A percentile compares a stretch with the other conserved stretches of the same genome.
These are phyloP conservation scores for Boleophthalmus pectinirostris DNA, from an alignment of 2,113 vertebrate species.

Conservation along the genomic window DNA sequence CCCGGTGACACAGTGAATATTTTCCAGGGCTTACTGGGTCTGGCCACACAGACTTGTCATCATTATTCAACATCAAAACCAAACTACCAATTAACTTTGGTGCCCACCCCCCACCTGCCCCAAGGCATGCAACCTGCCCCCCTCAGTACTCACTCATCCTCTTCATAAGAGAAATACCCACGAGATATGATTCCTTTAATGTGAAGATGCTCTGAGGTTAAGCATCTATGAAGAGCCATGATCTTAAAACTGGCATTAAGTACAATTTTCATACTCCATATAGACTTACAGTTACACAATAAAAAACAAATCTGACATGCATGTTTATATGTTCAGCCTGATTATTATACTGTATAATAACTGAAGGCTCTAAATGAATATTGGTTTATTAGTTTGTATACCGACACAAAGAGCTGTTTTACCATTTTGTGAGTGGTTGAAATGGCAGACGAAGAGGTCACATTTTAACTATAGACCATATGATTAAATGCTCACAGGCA, in stretches of 20 bases:
- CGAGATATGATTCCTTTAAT: conserved; percentile 49
- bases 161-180: conserved; percentile 61
- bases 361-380: neutral
- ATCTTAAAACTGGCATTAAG: conserved; percentile 55
- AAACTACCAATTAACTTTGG: conserved; percentile 80
- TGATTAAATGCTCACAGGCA: neutral
- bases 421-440: neutral
- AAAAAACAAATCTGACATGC: too few relatives aligned
- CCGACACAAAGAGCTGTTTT: neutral
- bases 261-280: neutral
- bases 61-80: conserved; percentile 70
- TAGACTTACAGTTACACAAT: too few relatives aligned
- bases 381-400: neutral
- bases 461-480: neutral
- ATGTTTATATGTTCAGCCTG: too few relatives aligned
- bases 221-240: conserved; percentile 46
- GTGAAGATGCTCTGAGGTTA: conserved; percentile 57
- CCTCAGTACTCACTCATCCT: conserved; percentile 31
- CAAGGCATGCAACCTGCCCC: conserved; percentile 65
- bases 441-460: neutral
- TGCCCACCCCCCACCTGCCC: conserved; percentile 66
- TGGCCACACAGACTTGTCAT: conserved; percentile 71
- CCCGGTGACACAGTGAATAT: conserved; percentile 73
- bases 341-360: too few relatives aligned
- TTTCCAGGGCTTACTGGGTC: conserved; percentile 66